Base-by-base conservation (phyloP, 2,888 invertebrate genomes). In the Microctonus aethiopoides region DNA sequence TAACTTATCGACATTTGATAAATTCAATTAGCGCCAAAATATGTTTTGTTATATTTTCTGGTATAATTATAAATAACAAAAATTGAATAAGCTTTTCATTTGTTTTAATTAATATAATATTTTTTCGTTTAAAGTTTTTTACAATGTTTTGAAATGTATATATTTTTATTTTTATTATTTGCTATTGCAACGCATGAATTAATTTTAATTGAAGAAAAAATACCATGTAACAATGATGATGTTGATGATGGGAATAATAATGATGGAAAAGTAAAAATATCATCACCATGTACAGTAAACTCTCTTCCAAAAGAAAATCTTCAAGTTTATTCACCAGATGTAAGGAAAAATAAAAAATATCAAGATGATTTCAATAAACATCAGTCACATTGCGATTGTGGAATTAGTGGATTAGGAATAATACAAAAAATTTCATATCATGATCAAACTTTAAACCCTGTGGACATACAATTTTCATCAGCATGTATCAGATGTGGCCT, bases 401-500 rank as follows among this genome's bases (percentile, higher is more conserved):
- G 73, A 11, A 16, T 76, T 0, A 63, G 65, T 0, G 74, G 70
- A 6, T 79, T 77, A 41, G 80, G 81, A 4, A 72, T 82, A 7
- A 75, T 82, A 0, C 81, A 81, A 39, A 81, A 81, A 72, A 79
- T 82, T 36, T 77, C 81, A 6, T 80, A 83, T 61, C 66, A 64
- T 3, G 65, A 72, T n/a, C 60, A 61, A 13, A 29, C 73, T 10
- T 56, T 66, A 26, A 36, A 59, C 22, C 57, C 54, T 7, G 59
- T 78, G 7, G 61, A 80, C 26, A 71, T 85, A 6, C 74, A 78
- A 63, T 76, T 85, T 13, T 80, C 83, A 6, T 82, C 85, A 1
- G 83, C 78, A 4, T 85, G 84, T 39, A 61, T 85, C n/a, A 78
- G 80, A 76, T 85, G 85, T 67, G 80, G 81, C 54, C 78, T 83